These are phyloP conservation scores for Heterotilapia buettikoferi DNA, from an alignment of 2,113 vertebrate genomes.

Conservation along the genomic window DNA sequence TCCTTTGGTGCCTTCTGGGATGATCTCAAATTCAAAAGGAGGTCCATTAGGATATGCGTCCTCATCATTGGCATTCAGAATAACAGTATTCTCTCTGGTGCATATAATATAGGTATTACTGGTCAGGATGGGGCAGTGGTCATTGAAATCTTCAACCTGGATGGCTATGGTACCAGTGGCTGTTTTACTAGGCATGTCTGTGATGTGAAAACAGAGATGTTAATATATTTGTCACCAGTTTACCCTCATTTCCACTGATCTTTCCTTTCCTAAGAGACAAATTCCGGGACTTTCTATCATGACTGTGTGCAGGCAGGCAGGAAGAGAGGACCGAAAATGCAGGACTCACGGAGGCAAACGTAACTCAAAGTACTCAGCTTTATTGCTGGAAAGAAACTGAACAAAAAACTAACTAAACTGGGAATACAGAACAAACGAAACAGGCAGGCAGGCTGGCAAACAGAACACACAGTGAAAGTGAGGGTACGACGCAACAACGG, in stretches of 20 bases:
- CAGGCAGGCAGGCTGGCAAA: background rate
- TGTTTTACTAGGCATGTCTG: background rate
- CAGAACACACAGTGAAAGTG: background rate
- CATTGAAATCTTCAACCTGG: background rate
- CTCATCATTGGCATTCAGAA: background rate
- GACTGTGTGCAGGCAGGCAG: background rate
- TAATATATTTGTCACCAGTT: background rate
- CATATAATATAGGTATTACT: background rate
- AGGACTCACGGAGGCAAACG: background rate
- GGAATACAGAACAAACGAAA: background rate
- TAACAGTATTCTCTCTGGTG: background rate
- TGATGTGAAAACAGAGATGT: background rate
- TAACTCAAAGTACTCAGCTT: background rate
- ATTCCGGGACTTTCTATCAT: background rate
- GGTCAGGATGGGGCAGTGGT: background rate
- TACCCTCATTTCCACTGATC: background rate
- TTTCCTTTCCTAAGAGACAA: background rate
- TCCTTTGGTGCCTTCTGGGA: background rate
- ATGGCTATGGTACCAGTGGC: background rate
- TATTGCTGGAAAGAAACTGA: background rate
- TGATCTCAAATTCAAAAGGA: background rate
- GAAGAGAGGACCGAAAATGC: background rate
- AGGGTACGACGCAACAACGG: rapidly evolving
- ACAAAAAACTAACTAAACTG: background rate
- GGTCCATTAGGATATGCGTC: background rate